Base-by-base conservation (phyloP, 2,888 invertebrate species). In the Apotomis capreana region DNA sequence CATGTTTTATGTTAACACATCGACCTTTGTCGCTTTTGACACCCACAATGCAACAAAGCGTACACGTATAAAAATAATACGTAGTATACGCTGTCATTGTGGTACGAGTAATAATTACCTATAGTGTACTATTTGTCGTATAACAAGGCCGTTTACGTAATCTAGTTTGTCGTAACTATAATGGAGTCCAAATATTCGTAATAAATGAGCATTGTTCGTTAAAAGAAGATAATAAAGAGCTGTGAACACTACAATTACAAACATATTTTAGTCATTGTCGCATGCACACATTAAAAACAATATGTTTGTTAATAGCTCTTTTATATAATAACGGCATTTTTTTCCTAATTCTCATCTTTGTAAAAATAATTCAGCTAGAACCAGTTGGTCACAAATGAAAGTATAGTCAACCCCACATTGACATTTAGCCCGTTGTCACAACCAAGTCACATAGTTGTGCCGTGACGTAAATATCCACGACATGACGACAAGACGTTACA, bases 1-100 rank as follows among this genome's bases (percentile, higher is more conserved):
- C 46, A 6, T 55, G 2, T 58, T 46, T 49, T 26, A 40, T 46
- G 46, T 26, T 26, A 46, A 65, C 46, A 65, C 65, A 65, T 57
- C 54, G 65, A 65, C 65, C 65, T 65, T 13, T 57, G 65, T 5
- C n/a, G 26, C 44, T 44, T 44, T 46, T 57, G 46, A 44, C 40
- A 63, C 13, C 26, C 37, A 58, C 36, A 58, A 3, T 58, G 37
- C 49, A 37, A 36, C 36, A 5, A 37, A 12, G 36, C 36, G 5
- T 10, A 12, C 58, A 37, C 36, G 26, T 36, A 37, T 58, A 37
- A 37, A 4, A 37, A 58, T n/a, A 58, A 58, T 12, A 37, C 58
- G n/a, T 6, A n/a, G 12, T 5, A 57, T 49, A 10, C 10, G 49
- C 49, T 49, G 10, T 49, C 49, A 51, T 36, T 51, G 8, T 36